phyloP scores from a whole-genome alignment of 2,113 vertebrate species.

The Myrmecophaga tridactyla region DNA sequence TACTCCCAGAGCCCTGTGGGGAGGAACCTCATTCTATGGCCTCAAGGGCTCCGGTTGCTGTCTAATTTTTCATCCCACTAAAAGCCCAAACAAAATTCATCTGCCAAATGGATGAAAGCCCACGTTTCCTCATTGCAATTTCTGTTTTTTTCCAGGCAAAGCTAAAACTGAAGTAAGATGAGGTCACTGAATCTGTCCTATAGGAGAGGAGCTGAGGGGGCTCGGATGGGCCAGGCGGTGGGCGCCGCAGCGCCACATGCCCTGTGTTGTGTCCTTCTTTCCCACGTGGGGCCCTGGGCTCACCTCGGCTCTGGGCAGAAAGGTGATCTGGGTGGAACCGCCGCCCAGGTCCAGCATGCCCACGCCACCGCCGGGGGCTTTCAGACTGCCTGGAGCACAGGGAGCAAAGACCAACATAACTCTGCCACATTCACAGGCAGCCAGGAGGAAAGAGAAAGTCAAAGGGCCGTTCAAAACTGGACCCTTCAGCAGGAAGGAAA shows the following conservation, averaged over 20 bases:
- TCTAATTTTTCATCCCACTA: background rate
- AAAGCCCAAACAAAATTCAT: background rate
- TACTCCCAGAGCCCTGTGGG: background rate
- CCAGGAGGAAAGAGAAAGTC: background rate
- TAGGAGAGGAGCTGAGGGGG: background rate
- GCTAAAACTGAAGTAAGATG: background rate
- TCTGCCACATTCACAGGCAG: background rate
- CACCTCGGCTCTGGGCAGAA: slow-evolving; percentile 91
- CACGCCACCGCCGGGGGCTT: slow-evolving; percentile 80
- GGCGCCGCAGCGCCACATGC: too few species aligned
- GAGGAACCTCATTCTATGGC: background rate
- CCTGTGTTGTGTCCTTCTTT: background rate
- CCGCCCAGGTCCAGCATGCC: slow-evolving; percentile 97
- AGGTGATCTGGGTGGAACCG: slow-evolving; percentile 97
- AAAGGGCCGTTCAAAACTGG: background rate
- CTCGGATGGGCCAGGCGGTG: too few species aligned
- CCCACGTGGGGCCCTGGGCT: background rate
- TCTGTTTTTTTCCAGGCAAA: background rate
- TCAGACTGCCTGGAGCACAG: slow-evolving; percentile 86
- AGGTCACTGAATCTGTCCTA: background rate
- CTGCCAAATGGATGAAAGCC: background rate
- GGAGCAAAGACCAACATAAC: slow-evolving; percentile 47
- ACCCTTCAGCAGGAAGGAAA: background rate
- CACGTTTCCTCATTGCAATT: background rate
- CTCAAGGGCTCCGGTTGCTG: background rate